Base-by-base conservation (phyloP, 1,140 invertebrate species). In the Myzus persicae region DNA sequence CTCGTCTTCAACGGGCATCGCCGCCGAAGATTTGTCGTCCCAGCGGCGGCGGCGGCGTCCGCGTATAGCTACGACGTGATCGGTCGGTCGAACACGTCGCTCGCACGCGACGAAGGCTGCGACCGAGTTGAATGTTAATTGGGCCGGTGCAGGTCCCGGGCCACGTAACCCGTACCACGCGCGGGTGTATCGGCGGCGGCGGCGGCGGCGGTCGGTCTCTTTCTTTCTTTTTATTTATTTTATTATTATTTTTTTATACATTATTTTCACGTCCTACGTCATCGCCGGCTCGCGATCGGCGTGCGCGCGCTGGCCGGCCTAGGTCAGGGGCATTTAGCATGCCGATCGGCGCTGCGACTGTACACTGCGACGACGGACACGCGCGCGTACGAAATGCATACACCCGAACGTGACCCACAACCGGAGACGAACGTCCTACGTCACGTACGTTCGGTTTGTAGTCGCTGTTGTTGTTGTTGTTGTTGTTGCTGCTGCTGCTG, bases 101-200 rank as follows among this genome's bases (percentile, higher is more conserved):
- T 48, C 44, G 90, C 42, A 92, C 91, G 67, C 76, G 88, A 38
- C 88, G 48, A 90, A 90, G 88, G 88, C 76, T 48, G 91, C 59
- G 91, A 92, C 91, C 91, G 91, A 93, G 91, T 85, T 93, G 91
- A 93, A 93, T 93, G 67, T 93, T 93, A 93, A 93, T 85, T 93
- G 91, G 42, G 24, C 54, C 26, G 22, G 48, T 54, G n/a, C 26
- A 46, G 42, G 46, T 54, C 59, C 59, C 59, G 31, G 59, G 59
- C 59, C 59, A 76, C 59, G 59, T 76, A 76, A 76, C 59, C 59
- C 38, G 82, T 85, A 85, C 20, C 38, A 9, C 31, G 46, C 87
- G n/a, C 31, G 31, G n/a, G 42, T 14, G 24, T 87, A 88, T 44
- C 36, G 48, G 31, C 36, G 51, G 89, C 51, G 22, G 48, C 26